These are phyloP conservation scores for Drosophila austrosaltans DNA, from an alignment of 2,888 invertebrate species.

Conservation along the genomic window DNA sequence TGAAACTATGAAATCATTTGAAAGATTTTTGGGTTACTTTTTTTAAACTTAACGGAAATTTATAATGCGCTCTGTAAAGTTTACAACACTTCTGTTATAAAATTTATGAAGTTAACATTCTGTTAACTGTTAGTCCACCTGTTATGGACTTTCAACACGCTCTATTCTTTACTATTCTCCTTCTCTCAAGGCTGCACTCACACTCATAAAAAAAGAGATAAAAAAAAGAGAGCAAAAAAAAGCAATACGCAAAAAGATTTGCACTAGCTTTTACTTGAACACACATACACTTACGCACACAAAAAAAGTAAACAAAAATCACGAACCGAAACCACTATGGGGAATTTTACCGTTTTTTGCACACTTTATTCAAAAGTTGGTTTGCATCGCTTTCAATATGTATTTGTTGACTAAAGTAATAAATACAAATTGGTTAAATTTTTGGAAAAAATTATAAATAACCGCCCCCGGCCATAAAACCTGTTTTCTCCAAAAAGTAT, in stretches of 20 bases:
- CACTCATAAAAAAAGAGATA: not conserved
- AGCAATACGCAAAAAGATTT: not conserved
- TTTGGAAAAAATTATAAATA: too few relatives aligned
- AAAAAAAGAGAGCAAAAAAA: not conserved
- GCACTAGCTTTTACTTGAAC: not conserved
- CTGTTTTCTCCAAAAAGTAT: too few relatives aligned
- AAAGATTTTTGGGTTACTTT: too few relatives aligned
- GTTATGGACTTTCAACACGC: not conserved
- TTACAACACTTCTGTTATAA: not conserved
- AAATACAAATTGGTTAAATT: too few relatives aligned
- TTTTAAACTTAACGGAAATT: too few relatives aligned
- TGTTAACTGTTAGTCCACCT: not conserved
- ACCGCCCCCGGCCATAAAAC: too few relatives aligned
- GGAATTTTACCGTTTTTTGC: too few relatives aligned
- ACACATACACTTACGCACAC: not conserved
- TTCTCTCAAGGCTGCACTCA: not conserved
- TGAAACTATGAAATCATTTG: too few relatives aligned
- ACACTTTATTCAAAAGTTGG: too few relatives aligned
- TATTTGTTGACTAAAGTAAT: too few relatives aligned
- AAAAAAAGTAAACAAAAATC: not conserved
- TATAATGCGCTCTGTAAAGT: too few relatives aligned
- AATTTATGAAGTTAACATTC: not conserved
- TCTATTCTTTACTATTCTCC: not conserved
- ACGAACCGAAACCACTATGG: not conserved
- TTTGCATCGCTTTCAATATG: too few relatives aligned